Evolutionary conservation across 2,113 vertebrate species (phyloP).

Genomic region (Ailurus styani): DNA sequence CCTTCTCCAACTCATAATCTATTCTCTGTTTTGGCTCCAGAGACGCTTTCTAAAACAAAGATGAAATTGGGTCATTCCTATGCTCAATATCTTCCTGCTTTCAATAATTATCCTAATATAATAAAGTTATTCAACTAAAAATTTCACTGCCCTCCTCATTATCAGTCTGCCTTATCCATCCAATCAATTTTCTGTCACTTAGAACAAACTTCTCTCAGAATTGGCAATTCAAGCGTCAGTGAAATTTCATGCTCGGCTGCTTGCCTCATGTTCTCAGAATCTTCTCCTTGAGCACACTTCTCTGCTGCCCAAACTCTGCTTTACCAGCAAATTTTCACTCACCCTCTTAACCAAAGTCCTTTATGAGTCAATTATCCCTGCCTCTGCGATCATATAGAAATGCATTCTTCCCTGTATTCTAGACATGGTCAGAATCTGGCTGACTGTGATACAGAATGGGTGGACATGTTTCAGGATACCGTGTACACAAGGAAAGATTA

Average conservation of each 20-base stretch:
- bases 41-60: background rate
- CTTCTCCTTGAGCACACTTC: background rate
- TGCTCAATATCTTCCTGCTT: background rate
- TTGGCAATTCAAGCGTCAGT: background rate
- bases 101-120: background rate
- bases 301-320: background rate
- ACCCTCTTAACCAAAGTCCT: background rate
- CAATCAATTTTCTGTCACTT: background rate
- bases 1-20: background rate
- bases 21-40: background rate
- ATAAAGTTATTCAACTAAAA: background rate
- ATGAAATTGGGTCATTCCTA: background rate
- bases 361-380: background rate
- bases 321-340: background rate
- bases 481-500: background rate
- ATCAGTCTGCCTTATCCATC: background rate
- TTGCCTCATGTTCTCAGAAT: background rate
- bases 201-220: background rate
- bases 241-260: background rate
- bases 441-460: background rate
- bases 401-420: background rate
- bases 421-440: background rate
- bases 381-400: background rate
- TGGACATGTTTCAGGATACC: background rate
- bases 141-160: background rate